Percentiles rank a stretch among this genome's conserved stretches.
Evolutionary conservation across 1,140 invertebrate species (phyloP).

Genomic region (Diachasmimorpha longicaudata): DNA sequence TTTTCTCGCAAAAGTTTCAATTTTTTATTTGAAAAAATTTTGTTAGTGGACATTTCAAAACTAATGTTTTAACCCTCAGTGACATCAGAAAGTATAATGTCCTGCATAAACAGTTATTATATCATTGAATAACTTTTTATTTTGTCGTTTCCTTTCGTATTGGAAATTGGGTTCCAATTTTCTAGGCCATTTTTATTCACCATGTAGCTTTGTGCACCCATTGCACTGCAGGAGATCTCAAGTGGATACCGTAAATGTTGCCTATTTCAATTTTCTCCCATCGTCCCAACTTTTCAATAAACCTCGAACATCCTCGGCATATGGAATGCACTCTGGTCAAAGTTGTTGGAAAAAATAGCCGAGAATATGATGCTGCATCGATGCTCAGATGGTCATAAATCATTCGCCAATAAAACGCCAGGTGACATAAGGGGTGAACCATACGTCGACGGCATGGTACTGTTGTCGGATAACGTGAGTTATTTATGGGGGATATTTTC

Average conservation of each 20-base stretch:
- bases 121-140: too few relatives aligned
- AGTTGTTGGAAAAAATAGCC: not conserved
- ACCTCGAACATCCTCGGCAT: not conserved
- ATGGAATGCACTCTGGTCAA: not conserved
- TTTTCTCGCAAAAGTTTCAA: too few relatives aligned
- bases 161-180: too few relatives aligned
- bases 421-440: not conserved
- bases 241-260: not conserved
- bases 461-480: not conserved
- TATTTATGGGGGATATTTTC: not conserved
- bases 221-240: too few relatives aligned
- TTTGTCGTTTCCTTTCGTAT: too few relatives aligned
- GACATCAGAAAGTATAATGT: too few relatives aligned
- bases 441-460: not conserved
- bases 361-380: not conserved
- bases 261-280: not conserved
- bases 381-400: not conserved
- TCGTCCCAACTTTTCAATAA: not conserved
- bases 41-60: too few relatives aligned
- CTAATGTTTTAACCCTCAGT: too few relatives aligned
- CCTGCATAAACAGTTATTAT: too few relatives aligned
- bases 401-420: not conserved
- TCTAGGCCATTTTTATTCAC: too few relatives aligned
- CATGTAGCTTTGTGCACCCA: too few relatives aligned
- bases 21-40: too few relatives aligned